These are phyloP conservation scores for Tragelaphus imberbis DNA, from an alignment of 2,113 vertebrate genomes.

Conservation along the genomic window DNA sequence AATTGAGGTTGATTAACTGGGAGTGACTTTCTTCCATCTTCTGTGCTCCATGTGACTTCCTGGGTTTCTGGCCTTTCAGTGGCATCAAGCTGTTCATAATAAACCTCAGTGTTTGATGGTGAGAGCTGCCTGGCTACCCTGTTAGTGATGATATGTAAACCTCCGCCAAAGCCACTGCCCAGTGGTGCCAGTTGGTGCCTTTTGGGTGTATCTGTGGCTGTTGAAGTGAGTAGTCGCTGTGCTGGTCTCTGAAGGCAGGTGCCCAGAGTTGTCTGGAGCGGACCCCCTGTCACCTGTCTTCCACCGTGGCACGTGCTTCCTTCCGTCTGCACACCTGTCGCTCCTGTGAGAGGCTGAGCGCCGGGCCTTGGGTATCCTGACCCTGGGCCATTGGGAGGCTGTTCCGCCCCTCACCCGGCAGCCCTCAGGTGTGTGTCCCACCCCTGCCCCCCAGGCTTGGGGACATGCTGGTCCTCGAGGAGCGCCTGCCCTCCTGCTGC, in stretches of 20 bases:
- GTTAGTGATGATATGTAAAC: background rate
- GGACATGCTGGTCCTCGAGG: background rate
- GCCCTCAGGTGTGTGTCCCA: background rate
- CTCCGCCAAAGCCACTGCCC: background rate
- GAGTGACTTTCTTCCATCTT: background rate
- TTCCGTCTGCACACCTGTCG: background rate
- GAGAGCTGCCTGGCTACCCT: background rate
- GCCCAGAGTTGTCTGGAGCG: background rate
- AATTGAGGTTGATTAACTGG: background rate
- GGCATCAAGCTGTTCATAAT: background rate
- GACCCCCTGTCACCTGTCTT: background rate
- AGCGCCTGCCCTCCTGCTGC: background rate
- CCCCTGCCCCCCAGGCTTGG: background rate
- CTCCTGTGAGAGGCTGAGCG: background rate
- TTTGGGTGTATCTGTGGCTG: background rate
- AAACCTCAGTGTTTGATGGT: background rate
- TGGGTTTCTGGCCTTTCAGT: background rate
- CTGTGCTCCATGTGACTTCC: background rate
- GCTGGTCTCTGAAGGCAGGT: background rate
- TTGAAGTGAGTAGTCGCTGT: background rate
- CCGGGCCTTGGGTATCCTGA: background rate
- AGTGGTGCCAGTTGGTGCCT: background rate
- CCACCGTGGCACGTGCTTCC: background rate
- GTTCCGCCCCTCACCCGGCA: rapidly evolving
- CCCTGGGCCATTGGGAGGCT: background rate